Conservation (phyloP, 2,888 invertebrate genomes). For the Candidula unifasciata region DNA sequence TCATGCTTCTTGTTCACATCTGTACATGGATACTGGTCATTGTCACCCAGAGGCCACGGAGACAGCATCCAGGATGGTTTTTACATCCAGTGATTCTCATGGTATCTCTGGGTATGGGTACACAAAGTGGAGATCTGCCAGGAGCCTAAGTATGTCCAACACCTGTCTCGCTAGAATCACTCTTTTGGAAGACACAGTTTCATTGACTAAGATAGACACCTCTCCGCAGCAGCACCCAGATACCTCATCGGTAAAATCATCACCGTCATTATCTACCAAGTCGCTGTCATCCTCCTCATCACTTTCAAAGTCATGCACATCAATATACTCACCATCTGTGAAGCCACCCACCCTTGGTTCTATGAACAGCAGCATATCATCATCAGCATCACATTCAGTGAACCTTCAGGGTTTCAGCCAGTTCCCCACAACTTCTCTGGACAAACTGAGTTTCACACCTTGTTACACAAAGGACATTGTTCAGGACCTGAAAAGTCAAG, state of each 20-base stretch:
- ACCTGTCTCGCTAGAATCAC: neutral
- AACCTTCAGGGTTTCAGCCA: slow-evolving; percentile 41
- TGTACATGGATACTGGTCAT: neutral
- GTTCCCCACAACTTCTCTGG: slow-evolving; percentile 76
- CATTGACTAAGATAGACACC: neutral
- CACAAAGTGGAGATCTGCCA: slow-evolving; percentile 30
- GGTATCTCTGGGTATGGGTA: neutral
- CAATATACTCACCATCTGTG: slow-evolving; percentile 14
- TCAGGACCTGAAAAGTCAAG: slow-evolving; percentile 38
- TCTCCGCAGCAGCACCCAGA: slow-evolving; percentile 29
- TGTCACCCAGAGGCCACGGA: slow-evolving; percentile 2
- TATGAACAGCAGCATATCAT: slow-evolving; percentile 39
- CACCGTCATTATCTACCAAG: slow-evolving; percentile 22
- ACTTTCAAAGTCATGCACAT: slow-evolving; percentile 37
- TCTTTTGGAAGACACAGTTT: neutral
- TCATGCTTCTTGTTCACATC: slow-evolving; percentile 13
- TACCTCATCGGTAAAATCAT: slow-evolving; percentile 33
- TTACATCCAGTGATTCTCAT: slow-evolving; percentile 11
- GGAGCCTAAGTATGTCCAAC: neutral
- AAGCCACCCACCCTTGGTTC: slow-evolving; percentile 5
- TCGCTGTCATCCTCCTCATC: slow-evolving; percentile 33
- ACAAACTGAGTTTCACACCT: slow-evolving; percentile 76
- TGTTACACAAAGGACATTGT: slow-evolving; percentile 70
- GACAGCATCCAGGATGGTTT: neutral
- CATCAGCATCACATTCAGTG: slow-evolving; percentile 14